A percentile compares a stretch with the other conserved stretches of the same genome.
These are phyloP conservation scores for Eudyptes chrysolophus DNA, from an alignment of 2,113 vertebrate species.

Conservation along the genomic window DNA sequence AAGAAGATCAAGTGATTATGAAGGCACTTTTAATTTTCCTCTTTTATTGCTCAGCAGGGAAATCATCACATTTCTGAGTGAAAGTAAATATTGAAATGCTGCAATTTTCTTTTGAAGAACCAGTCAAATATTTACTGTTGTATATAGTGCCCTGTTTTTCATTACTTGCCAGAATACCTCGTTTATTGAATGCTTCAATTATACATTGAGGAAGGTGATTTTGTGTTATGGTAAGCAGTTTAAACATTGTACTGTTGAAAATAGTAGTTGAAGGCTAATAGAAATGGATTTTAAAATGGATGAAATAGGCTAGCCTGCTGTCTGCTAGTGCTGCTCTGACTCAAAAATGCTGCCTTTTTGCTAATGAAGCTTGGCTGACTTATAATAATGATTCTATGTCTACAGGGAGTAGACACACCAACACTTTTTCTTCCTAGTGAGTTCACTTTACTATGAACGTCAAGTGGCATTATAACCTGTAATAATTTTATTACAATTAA, in stretches of 20 bases:
- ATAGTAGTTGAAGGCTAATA: background rate
- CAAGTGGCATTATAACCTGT: background rate
- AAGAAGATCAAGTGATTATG: conserved; percentile 26
- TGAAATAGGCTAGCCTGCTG: background rate
- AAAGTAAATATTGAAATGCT: conserved; percentile 69
- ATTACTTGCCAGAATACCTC: conserved; percentile 43
- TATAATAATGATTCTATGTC: background rate
- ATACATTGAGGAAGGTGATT: background rate
- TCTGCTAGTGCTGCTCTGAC: background rate
- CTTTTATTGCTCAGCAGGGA: conserved; percentile 41
- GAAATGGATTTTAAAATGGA: background rate
- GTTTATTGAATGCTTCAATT: background rate
- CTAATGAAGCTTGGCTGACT: conserved; percentile 10
- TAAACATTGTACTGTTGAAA: background rate
- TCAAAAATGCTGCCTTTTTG: background rate
- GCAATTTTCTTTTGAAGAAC: conserved; percentile 34
- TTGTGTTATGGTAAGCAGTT: background rate
- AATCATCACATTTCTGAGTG: conserved; percentile 38
- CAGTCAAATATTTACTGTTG: conserved; percentile 64
- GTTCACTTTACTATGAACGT: conserved; percentile 5
- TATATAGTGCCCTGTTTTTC: conserved; percentile 5
- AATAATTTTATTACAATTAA: conserved; percentile 23
- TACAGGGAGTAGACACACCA: background rate
- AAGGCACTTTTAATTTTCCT: conserved; percentile 20
- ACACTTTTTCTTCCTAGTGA: conserved; percentile 4